Conservation (phyloP, 2,113 vertebrate species). For the Hylia prasina region DNA sequence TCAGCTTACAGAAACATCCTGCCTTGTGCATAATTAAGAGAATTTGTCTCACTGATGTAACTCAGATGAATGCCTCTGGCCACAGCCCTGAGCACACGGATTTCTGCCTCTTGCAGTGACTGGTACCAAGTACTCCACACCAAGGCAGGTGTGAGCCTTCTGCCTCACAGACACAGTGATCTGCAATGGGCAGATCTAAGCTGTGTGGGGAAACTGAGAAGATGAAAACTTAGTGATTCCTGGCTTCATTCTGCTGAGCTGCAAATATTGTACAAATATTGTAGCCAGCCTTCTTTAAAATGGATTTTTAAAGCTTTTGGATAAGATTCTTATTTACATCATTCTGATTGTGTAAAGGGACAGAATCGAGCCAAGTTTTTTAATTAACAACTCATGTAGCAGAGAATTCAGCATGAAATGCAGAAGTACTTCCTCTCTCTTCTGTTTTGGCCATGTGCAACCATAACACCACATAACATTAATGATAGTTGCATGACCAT, state of each 20-base stretch:
- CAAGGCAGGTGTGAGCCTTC: background rate
- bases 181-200: background rate
- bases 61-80: background rate
- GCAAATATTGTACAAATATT: slow-evolving; percentile 42
- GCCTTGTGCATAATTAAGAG: background rate
- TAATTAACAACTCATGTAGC: background rate
- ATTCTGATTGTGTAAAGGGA: background rate
- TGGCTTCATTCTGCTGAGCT: background rate
- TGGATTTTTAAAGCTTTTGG: slow-evolving; percentile 29
- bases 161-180: background rate
- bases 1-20: background rate
- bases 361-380: background rate
- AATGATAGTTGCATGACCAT: background rate
- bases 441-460: background rate
- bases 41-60: background rate
- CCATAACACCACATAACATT: background rate
- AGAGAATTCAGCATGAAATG: background rate
- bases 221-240: background rate
- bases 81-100: accelerated
- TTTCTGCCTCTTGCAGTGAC: background rate
- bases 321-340: slow-evolving; percentile 27
- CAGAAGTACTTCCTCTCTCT: background rate
- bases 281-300: slow-evolving; percentile 7
- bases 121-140: background rate
- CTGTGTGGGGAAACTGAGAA: background rate